Conservation (phyloP, 2,113 vertebrate genomes). For the Erythrolamprus reginae region DNA sequence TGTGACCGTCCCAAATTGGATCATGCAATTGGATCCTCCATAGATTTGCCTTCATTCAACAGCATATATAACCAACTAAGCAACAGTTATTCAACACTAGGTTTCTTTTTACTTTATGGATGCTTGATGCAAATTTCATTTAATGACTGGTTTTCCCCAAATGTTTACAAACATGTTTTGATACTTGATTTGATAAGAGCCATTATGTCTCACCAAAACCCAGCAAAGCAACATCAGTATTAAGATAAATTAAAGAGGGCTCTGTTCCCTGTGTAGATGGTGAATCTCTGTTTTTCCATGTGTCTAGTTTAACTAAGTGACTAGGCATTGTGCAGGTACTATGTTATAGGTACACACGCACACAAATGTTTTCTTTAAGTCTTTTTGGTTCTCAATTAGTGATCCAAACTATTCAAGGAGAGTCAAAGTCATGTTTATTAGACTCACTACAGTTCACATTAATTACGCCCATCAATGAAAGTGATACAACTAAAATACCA, state of each 20-base stretch:
- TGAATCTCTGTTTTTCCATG: neutral
- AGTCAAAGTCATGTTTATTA: slow-evolving; percentile 55
- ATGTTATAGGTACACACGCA: neutral
- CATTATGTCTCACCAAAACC: neutral
- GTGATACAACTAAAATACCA: slow-evolving; percentile 54
- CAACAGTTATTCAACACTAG: neutral
- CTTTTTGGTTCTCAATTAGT: slow-evolving; percentile 20
- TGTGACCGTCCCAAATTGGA: neutral
- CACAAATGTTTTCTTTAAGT: neutral
- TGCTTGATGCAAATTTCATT: neutral
- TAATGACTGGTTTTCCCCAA: neutral
- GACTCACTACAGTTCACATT: slow-evolving; percentile 48
- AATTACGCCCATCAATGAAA: slow-evolving; percentile 56
- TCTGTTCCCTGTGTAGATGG: neutral
- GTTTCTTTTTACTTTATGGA: neutral
- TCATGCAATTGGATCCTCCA: too few relatives aligned
- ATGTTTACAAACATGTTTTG: neutral
- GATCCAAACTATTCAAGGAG: slow-evolving; percentile 23
- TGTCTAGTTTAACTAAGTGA: neutral
- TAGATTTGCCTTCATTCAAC: neutral
- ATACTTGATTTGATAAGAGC: neutral
- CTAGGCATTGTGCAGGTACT: neutral
- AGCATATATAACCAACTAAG: neutral
- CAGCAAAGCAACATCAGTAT: neutral
- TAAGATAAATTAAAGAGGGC: neutral